Conservation (phyloP, 2,888 invertebrate genomes). For the Ectemnius lituratus region DNA sequence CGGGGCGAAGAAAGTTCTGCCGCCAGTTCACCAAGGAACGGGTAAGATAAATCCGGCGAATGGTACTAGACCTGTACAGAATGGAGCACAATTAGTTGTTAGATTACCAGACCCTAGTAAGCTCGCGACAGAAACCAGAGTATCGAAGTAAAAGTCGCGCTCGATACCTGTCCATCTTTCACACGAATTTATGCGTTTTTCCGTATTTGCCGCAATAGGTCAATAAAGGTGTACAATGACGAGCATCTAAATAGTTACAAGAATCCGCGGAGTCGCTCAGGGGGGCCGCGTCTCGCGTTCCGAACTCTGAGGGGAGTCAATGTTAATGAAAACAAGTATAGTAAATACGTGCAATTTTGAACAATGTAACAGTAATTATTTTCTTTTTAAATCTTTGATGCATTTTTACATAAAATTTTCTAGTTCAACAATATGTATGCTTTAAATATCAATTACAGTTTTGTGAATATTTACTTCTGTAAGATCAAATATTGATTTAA, state of each 20-base stretch:
- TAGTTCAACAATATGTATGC: too few species aligned
- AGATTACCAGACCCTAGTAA: conserved; percentile 75
- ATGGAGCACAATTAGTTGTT: conserved; percentile 75
- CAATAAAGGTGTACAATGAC: conserved; percentile 28
- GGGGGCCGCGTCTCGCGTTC: too few species aligned
- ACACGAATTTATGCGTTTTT: conserved; percentile 41
- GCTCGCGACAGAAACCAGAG: conserved; percentile 71
- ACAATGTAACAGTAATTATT: too few species aligned
- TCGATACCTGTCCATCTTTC: conserved; percentile 6
- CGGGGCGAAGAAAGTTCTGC: conserved; percentile 72
- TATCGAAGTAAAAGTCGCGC: conserved; percentile 66
- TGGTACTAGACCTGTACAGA: conserved; percentile 69
- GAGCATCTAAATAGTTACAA: too few species aligned
- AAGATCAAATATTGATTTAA: too few species aligned
- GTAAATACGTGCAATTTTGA: too few species aligned
- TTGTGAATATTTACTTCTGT: too few species aligned
- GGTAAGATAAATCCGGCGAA: conserved; percentile 57
- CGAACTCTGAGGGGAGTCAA: conserved; percentile 3
- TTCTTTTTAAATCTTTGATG: too few species aligned
- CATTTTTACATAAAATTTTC: too few species aligned
- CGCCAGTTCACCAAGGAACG: conserved; percentile 54
- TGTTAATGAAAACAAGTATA: conserved; percentile 10
- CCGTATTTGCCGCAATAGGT: conserved; percentile 37
- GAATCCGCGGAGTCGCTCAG: too few species aligned
- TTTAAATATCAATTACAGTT: too few species aligned